These are phyloP conservation scores for Lepus timidus DNA, from an alignment of 2,113 vertebrate species.

Conservation along the genomic window DNA sequence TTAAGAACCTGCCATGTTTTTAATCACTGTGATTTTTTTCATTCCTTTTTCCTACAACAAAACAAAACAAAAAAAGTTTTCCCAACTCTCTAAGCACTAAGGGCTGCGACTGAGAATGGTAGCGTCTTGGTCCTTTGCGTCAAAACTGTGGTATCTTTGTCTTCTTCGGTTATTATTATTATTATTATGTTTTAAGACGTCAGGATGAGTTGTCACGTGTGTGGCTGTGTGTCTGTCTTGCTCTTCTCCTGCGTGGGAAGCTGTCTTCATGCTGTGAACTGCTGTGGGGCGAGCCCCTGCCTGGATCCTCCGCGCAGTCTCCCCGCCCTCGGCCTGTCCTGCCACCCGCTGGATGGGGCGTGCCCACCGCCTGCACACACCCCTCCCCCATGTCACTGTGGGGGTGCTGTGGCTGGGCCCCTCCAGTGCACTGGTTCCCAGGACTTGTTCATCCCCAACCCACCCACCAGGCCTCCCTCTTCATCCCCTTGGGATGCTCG, in stretches of 20 bases:
- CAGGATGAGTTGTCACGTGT: constrained; percentile 59
- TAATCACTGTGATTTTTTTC: constrained; percentile 84
- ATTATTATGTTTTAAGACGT: constrained; percentile 56
- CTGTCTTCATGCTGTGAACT: constrained; percentile 75
- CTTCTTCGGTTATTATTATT: constrained; percentile 58
- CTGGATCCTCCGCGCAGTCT: constrained; percentile 16
- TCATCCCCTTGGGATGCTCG: background rate
- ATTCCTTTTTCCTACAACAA: constrained; percentile 73
- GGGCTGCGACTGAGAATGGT: constrained; percentile 77
- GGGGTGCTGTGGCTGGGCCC: background rate
- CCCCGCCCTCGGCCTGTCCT: background rate
- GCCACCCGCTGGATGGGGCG: background rate
- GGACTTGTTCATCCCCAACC: background rate
- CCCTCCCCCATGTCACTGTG: rapidly evolving
- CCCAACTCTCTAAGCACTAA: constrained; percentile 75
- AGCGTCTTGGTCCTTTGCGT: constrained; percentile 67
- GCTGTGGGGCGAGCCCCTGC: background rate
- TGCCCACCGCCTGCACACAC: background rate
- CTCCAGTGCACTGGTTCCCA: background rate
- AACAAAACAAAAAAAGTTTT: background rate
- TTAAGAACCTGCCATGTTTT: constrained; percentile 80
- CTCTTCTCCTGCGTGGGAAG: constrained; percentile 45
- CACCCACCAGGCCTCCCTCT: background rate
- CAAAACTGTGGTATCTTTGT: constrained; percentile 82
- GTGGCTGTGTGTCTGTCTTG: constrained; percentile 44